Percentiles rank a stretch among this genome's conserved stretches.
Evolutionary conservation across 2,797 vertebrate genomes (phyloP).

Genomic region (Erethizon dorsatum): DNA sequence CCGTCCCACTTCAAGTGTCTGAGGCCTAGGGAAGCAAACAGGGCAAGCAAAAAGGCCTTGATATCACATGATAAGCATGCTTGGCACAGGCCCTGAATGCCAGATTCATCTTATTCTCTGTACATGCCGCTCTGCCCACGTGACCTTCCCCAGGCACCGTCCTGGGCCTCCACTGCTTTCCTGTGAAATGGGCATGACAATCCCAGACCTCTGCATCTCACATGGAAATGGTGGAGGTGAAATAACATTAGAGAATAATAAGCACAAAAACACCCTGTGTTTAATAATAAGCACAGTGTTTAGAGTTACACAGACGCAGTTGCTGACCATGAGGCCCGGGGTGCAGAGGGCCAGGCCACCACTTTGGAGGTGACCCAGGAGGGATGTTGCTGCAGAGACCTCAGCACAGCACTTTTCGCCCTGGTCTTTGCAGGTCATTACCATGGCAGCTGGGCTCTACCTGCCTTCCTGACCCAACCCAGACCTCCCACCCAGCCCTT

Average conservation of each 20-base stretch:
- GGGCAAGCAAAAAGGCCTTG: neutral
- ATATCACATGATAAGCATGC: fast-evolving
- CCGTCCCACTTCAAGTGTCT: neutral
- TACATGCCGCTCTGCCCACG: neutral
- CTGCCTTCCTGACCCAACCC: neutral
- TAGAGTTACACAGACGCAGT: neutral
- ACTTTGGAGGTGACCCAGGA: neutral
- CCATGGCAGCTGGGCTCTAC: fast-evolving
- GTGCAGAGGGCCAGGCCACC: fast-evolving
- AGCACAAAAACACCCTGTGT: neutral
- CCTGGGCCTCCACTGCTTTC: neutral
- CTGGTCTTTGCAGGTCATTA: neutral
- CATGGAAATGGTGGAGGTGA: neutral
- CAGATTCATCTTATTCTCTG: neutral
- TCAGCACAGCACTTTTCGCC: neutral
- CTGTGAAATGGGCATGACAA: neutral
- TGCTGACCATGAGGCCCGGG: neutral
- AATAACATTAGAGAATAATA: neutral
- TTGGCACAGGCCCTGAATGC: too few relatives aligned
- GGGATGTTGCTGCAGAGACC: neutral
- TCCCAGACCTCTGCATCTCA: neutral
- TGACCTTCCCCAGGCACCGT: neutral
- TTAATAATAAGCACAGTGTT: neutral
- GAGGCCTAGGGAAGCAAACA: neutral
- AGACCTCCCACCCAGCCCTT: neutral